A percentile compares a stretch with the other conserved stretches of the same genome.
These are phyloP conservation scores for Gortyna flavago DNA, from an alignment of 2,888 invertebrate species.

Conservation along the genomic window DNA sequence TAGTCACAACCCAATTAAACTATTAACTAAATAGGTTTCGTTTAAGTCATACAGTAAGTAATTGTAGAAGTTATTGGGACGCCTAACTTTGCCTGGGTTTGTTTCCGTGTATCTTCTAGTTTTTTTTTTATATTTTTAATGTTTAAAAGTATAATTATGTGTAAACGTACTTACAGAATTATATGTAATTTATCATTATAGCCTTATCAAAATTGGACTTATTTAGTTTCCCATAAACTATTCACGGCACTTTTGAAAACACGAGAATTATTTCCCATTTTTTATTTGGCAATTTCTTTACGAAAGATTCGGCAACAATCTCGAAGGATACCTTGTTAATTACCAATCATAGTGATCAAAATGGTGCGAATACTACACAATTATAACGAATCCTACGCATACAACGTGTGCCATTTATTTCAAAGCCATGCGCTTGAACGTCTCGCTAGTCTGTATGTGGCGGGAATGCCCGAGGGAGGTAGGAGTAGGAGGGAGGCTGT, in stretches of 20 bases:
- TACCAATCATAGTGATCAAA: not conserved
- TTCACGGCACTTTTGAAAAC: not conserved
- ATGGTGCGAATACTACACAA: not conserved
- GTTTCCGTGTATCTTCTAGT: no score
- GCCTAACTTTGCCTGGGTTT: no score
- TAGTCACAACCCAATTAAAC: no score
- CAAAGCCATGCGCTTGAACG: not conserved
- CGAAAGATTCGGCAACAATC: not conserved
- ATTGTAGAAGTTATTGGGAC: no score
- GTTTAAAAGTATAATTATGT: not conserved
- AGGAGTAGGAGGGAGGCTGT: conserved; percentile 37
- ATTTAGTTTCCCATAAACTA: not conserved
- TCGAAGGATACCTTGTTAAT: no score
- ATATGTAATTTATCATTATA: not conserved
- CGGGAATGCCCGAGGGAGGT: conserved; percentile 42
- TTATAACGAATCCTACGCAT: not conserved
- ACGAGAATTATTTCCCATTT: not conserved
- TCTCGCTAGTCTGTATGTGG: not conserved
- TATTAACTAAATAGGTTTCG: no score
- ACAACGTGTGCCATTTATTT: not conserved
- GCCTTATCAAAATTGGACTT: no score
- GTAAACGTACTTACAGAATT: not conserved
- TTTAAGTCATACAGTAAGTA: no score
- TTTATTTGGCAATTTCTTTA: not conserved
- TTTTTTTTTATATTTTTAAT: not conserved